These are phyloP conservation scores for Hydrotaea diabolus DNA, from an alignment of 2,888 invertebrate species.

Conservation along the genomic window DNA sequence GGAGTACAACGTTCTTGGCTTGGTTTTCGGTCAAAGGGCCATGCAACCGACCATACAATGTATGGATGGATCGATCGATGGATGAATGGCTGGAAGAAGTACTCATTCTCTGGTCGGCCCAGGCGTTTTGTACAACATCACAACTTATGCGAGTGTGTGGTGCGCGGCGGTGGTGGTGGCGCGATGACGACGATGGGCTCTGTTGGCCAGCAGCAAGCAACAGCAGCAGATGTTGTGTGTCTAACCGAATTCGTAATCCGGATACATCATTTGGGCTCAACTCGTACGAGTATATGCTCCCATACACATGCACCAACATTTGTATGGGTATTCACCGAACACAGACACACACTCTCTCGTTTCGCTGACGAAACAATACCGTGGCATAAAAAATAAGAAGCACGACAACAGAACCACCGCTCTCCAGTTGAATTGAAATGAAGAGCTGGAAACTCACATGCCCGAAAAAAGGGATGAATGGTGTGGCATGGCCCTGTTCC, in stretches of 20 bases:
- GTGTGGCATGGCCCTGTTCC: constrained; percentile 25
- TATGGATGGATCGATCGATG: not conserved
- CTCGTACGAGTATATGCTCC: not conserved
- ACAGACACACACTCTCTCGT: constrained; percentile 19
- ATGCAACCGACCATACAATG: not conserved
- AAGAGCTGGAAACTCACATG: not conserved
- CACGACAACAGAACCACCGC: constrained; percentile 20
- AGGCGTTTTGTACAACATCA: too few relatives aligned
- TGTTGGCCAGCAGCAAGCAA: constrained; percentile 55
- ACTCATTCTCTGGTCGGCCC: too few relatives aligned
- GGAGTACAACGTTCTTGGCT: too few relatives aligned
- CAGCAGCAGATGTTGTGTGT: constrained; percentile 66
- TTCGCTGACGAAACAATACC: not conserved
- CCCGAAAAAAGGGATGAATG: constrained; percentile 59
- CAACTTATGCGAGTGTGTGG: constrained; percentile 31
- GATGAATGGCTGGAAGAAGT: not conserved
- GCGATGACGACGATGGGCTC: not conserved
- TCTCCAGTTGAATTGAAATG: not conserved
- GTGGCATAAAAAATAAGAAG: constrained; percentile 1
- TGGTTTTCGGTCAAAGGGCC: not conserved
- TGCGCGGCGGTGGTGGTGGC: not conserved
- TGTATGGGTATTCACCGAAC: not conserved
- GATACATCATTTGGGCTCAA: constrained; percentile 52
- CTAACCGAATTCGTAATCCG: constrained; percentile 68
- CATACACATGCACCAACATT: not conserved